These are phyloP conservation scores for Nephila pilipes DNA, from an alignment of 1,140 invertebrate genomes.

Conservation along the genomic window DNA sequence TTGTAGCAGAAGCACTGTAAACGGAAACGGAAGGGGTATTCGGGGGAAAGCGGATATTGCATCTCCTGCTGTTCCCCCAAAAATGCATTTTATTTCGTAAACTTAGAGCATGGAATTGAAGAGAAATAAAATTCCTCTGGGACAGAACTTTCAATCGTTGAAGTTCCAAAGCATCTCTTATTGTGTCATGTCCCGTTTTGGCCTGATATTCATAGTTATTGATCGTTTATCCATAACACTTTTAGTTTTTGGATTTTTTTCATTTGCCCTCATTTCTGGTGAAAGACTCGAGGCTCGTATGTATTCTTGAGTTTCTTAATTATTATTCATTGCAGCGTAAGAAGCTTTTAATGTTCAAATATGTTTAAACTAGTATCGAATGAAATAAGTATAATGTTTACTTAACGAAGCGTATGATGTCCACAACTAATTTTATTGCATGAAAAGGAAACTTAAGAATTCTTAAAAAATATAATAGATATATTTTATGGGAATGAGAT, in stretches of 20 bases:
- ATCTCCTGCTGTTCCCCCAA: slow-evolving; percentile 12
- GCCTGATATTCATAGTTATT: slow-evolving; percentile 69
- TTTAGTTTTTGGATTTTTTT: slow-evolving; percentile 21
- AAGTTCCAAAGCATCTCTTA: slow-evolving; percentile 30
- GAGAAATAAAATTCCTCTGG: slow-evolving; percentile 52
- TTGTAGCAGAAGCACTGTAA: neutral
- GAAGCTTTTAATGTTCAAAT: no score
- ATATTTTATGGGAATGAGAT: no score
- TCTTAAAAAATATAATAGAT: no score
- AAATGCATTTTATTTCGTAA: slow-evolving; percentile 73
- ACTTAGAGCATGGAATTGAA: slow-evolving; percentile 49
- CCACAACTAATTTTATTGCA: no score
- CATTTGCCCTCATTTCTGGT: neutral
- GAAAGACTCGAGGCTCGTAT: neutral
- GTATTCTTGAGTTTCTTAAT: neutral
- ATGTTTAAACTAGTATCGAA: no score
- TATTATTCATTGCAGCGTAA: no score
- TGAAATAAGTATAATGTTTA: no score
- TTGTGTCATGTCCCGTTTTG: slow-evolving; percentile 4
- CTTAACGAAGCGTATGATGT: no score
- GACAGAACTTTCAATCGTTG: slow-evolving; percentile 57
- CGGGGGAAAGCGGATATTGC: slow-evolving; percentile 64
- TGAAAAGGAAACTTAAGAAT: no score
- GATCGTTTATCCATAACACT: slow-evolving; percentile 41
- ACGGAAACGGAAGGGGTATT: slow-evolving; percentile 33